Conservation (phyloP, 1,140 invertebrate species). For the Thalassaphorura encarpata region DNA sequence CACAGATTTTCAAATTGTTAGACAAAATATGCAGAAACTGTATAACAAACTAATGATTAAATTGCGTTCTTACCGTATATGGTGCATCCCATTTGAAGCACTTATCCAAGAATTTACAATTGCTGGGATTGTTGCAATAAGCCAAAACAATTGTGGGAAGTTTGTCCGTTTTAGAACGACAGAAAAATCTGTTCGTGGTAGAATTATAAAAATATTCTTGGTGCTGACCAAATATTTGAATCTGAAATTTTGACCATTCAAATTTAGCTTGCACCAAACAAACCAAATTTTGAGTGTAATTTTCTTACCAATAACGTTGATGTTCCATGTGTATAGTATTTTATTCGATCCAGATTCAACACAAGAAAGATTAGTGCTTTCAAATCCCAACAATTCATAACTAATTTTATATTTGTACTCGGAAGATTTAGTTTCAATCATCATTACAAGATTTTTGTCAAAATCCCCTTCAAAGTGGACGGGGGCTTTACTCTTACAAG, state of each 20-base stretch:
- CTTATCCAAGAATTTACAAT: slow-evolving; percentile 1
- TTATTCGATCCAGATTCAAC: neutral
- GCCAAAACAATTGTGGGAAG: neutral
- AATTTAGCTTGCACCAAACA: neutral
- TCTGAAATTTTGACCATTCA: neutral
- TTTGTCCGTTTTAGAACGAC: neutral
- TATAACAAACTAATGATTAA: neutral
- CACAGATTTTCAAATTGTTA: neutral
- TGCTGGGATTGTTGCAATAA: neutral
- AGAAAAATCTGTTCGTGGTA: neutral
- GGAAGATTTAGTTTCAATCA: neutral
- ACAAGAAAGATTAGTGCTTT: neutral
- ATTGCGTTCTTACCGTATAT: neutral
- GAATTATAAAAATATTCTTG: slow-evolving; percentile 2
- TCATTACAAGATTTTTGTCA: neutral
- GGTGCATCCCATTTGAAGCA: slow-evolving; percentile 7
- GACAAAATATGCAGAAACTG: neutral
- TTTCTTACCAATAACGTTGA: neutral
- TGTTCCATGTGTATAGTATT: neutral
- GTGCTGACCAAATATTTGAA: neutral
- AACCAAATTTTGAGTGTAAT: neutral
- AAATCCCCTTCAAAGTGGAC: neutral
- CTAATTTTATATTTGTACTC: neutral
- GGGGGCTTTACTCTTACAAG: neutral
- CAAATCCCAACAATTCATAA: neutral